Percentiles rank a stretch among this genome's conserved stretches.
These are phyloP conservation scores for Philopotamus ludificatus DNA, from an alignment of 1,140 invertebrate genomes.

Conservation along the genomic window DNA sequence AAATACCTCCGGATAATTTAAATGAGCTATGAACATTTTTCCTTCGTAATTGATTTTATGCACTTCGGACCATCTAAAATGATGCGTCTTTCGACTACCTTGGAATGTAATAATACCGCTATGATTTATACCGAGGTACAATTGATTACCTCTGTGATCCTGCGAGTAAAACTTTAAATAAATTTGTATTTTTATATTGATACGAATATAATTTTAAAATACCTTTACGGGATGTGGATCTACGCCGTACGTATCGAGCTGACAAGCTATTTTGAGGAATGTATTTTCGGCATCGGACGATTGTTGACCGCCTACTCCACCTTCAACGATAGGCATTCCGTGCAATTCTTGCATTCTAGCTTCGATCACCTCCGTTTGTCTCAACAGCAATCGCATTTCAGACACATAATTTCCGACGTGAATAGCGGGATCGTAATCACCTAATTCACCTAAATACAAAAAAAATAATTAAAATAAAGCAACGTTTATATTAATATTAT, in stretches of 20 bases:
- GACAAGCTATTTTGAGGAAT: slow-evolving; percentile 84
- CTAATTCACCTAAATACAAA: slow-evolving; percentile 87
- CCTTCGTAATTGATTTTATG: slow-evolving; percentile 96
- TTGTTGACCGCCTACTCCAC: slow-evolving; percentile 66
- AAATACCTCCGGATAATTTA: slow-evolving; percentile 68
- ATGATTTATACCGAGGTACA: slow-evolving; percentile 94
- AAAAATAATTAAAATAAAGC: too few relatives aligned
- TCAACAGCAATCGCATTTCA: slow-evolving; percentile 86
- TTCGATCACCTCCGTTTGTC: slow-evolving; percentile 89
- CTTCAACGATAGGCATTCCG: slow-evolving; percentile 47
- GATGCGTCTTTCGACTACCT: slow-evolving; percentile 86
- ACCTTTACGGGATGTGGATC: slow-evolving; percentile 99
- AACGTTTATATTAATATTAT: too few relatives aligned
- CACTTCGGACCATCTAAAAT: slow-evolving; percentile 94
- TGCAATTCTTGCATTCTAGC: slow-evolving; percentile 57
- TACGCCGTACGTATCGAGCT: slow-evolving; percentile 93
- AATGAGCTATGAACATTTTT: slow-evolving; percentile 97
- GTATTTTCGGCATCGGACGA: slow-evolving; percentile 76
- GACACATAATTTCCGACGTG: slow-evolving; percentile 88
- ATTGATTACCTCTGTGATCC: slow-evolving; percentile 85
- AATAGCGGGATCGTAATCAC: slow-evolving; percentile 88
- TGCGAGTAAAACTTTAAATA: slow-evolving; percentile 45
- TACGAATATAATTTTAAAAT: background rate
- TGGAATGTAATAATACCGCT: slow-evolving; percentile 93
- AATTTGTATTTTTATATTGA: background rate